Evolutionary conservation across 1,140 invertebrate genomes (phyloP), one percentile per base, ranked within the genome.

Genomic region (Bombus terrestris): DNA sequence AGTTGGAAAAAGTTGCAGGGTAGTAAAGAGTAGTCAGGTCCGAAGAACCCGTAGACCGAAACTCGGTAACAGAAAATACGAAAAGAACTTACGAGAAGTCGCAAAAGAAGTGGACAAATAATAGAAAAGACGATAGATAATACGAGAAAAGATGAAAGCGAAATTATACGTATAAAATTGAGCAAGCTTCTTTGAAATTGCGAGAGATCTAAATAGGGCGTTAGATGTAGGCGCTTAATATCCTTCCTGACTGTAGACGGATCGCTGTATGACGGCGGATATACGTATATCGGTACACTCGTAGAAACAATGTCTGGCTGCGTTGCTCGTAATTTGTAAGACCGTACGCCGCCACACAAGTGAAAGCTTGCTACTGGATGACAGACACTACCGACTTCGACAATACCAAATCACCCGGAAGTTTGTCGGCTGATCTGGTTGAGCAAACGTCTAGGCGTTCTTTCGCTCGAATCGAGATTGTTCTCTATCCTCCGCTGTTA

Each of bases 381-480:
- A 53, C 59, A 39, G 79, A 73, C 47, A 22, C 43, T 35, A 18
- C 0, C 64, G n/a, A 37, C 15, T 75, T 78, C 73, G 28, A 81
- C 78, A 73, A 78, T 53, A 73, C 35, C 75, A 69, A 83, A 78
- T 88, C 74, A 73, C 10, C 10, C 43, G 76, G 39, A 73, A 83
- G 37, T 83, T 83, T 66, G 72, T 64, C 59, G 13, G 15, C 37
- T 59, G 77, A 78, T 73, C 68, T 68, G 12, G 22, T 59, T 5
- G 18, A 5, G 3, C 47, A 10, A 43, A 1, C 1, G 18, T 35
- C 77, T 9, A 53, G 41, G 35, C 62, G 9, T 43, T 62, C 43
- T 5, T 57, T 57, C 66, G 15, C 18, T 13, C 41, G 66, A 87
- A 59, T 87, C 59, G 73, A 72, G 47, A 75, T 53, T 53, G 32